Base-by-base conservation (phyloP, 2,888 invertebrate species). In the Alentia gelatinosa region DNA sequence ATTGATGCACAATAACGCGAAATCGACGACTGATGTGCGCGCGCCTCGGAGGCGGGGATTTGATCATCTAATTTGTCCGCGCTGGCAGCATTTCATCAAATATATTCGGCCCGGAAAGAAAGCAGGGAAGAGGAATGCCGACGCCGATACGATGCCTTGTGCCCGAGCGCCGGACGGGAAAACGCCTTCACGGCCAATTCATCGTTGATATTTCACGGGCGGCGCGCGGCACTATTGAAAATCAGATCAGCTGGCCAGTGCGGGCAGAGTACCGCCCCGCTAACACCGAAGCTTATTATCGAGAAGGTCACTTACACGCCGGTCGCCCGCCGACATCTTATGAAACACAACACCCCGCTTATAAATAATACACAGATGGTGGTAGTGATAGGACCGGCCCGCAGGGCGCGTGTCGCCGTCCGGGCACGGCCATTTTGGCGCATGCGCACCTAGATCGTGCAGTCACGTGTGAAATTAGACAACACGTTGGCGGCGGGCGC, bases 351-450 rank as follows among this genome's bases (percentile, higher is more conserved):
- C 86, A 47, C 86, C 86, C 30, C 42, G 35, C 86, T 86, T 86
- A 86, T 86, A 86, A 86, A 86, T 86, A 86, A 86, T 86, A 86
- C 42, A 86, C 86, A 86, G 86, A 86, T 86, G 47, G 30, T 19
- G 15, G 26, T 47, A 47, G 26, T 30, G 86, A 86, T 86, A 86
- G 9, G 3, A 19, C 42, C 39, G 23, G 39, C 35, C 83, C 42
- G 23, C 42, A 39, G 40, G 26, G 33, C n/a, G 7, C 35, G 86
- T 30, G 86, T 26, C 42, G 47, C 15, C 9, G 33, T 12, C 15
- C 30, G 23, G n/a, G 86, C 33, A 83, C 3, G 23, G 15, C 83
- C 15, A 37, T 83, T 83, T 37, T 83, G 40, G 37, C 83, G 83
- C 30, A 42, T 42, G 30, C 86, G n/a, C 47, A 47, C 86, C 86